phyloP scores from a whole-genome alignment of 1,140 invertebrate species.

The Belonocnema kinseyi region DNA sequence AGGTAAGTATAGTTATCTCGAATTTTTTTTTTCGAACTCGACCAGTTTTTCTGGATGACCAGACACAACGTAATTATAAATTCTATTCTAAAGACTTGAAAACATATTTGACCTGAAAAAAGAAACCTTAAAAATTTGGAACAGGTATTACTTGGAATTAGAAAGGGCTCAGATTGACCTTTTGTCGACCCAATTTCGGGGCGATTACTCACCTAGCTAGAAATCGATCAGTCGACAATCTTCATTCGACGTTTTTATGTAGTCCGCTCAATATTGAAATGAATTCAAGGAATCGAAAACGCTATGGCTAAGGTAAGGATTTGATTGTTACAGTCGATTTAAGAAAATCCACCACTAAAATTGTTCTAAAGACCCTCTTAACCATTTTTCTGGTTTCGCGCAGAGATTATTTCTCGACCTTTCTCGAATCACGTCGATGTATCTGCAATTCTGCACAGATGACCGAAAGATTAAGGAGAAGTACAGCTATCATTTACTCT shows the following conservation, averaged over 20 bases:
- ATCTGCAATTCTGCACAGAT: conserved; percentile 2
- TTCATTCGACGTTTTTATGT: too few relatives aligned
- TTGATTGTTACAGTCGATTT: neutral
- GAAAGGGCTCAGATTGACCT: conserved; percentile 14
- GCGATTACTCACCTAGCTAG: conserved; percentile 17
- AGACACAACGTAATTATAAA: too few relatives aligned
- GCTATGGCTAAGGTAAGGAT: neutral
- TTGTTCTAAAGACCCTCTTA: neutral
- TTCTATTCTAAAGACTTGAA: neutral
- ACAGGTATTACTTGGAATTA: neutral
- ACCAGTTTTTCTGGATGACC: too few relatives aligned
- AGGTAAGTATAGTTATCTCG: too few relatives aligned
- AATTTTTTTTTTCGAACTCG: too few relatives aligned
- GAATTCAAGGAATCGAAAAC: neutral
- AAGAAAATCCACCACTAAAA: neutral
- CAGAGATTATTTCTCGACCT: neutral
- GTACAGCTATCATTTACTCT: conserved; percentile 12
- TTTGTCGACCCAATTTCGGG: conserved; percentile 14
- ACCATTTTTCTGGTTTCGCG: conserved; percentile 1
- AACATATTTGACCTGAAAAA: neutral
- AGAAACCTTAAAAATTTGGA: neutral
- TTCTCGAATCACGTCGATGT: conserved; percentile 17
- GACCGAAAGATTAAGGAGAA: conserved; percentile 21
- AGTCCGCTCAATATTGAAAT: too few relatives aligned
- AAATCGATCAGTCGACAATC: neutral